Percentiles rank a stretch among this genome's conserved stretches.
Evolutionary conservation across 2,797 vertebrate genomes (phyloP).

Genomic region (Periophthalmus magnuspinnatus): DNA sequence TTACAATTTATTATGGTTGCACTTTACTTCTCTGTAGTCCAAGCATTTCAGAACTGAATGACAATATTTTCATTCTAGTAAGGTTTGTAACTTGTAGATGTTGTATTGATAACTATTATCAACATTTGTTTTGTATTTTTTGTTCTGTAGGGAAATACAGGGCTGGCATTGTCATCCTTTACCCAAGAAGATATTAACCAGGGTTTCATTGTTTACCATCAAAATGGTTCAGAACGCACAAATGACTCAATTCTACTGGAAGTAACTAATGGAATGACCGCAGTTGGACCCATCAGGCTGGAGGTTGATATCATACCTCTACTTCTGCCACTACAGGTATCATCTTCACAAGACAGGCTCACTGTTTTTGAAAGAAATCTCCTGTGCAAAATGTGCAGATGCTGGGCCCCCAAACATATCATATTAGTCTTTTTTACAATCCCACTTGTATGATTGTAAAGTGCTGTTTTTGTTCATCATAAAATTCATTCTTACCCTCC

Average conservation of each 20-base stretch:
- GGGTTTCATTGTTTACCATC: constrained; percentile 81
- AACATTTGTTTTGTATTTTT: background rate
- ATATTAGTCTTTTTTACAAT: too few relatives aligned
- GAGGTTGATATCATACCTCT: constrained; percentile 82
- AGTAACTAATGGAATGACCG: constrained; percentile 78
- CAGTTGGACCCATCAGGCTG: constrained; percentile 73
- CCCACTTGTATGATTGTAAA: too few relatives aligned
- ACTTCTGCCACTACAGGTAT: constrained; percentile 79
- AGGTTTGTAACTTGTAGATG: too few relatives aligned
- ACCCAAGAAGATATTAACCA: constrained; percentile 83
- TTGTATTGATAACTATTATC: background rate
- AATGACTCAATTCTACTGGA: constrained; percentile 80
- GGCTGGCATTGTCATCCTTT: constrained; percentile 72
- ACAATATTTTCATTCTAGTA: too few relatives aligned
- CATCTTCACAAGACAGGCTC: background rate
- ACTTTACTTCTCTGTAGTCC: too few relatives aligned
- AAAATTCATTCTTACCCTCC: too few relatives aligned
- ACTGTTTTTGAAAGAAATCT: background rate
- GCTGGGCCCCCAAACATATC: too few relatives aligned
- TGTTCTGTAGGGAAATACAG: constrained; percentile 29
- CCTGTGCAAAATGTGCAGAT: too few relatives aligned
- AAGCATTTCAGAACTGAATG: too few relatives aligned
- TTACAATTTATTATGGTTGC: too few relatives aligned
- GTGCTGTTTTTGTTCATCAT: too few relatives aligned
- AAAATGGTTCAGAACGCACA: constrained; percentile 65